A percentile compares a stretch with the other conserved stretches of the same genome.
phyloP scores from a whole-genome alignment of 2,888 invertebrate genomes.

The Euplexia lucipara region DNA sequence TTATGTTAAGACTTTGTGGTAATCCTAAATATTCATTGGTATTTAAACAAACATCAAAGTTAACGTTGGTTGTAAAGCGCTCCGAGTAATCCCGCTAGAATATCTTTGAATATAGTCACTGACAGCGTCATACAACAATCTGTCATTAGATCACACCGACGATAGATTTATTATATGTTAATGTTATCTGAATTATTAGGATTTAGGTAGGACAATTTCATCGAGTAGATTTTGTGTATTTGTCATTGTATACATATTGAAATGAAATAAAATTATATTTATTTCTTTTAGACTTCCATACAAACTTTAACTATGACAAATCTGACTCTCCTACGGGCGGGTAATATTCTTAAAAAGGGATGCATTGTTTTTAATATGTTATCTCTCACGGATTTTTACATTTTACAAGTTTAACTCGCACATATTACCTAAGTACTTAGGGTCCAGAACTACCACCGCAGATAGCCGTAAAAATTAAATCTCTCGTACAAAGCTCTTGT shows the following conservation, averaged over 20 bases:
- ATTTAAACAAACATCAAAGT: constrained; percentile 62
- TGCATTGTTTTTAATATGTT: not conserved
- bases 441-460: constrained; percentile 23
- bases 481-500: constrained; percentile 6
- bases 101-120: constrained; percentile 12
- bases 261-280: too few species aligned
- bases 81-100: constrained; percentile 25
- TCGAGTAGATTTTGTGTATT: not conserved
- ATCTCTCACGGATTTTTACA: not conserved
- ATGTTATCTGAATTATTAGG: not conserved
- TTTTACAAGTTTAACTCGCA: constrained; percentile 4
- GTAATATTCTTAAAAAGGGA: too few species aligned
- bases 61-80: constrained; percentile 53
- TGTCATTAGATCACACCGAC: not conserved
- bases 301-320: too few species aligned
- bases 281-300: too few species aligned
- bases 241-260: not conserved
- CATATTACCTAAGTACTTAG: constrained; percentile 19
- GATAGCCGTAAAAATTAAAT: constrained; percentile 19
- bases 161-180: constrained; percentile 9
- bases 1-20: constrained; percentile 45
- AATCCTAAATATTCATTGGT: constrained; percentile 57
- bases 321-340: too few species aligned
- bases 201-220: not conserved
- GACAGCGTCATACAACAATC: constrained; percentile 2